Evolutionary conservation across 2,113 vertebrate species (phyloP).

Genomic region (Dipodomys merriami): DNA sequence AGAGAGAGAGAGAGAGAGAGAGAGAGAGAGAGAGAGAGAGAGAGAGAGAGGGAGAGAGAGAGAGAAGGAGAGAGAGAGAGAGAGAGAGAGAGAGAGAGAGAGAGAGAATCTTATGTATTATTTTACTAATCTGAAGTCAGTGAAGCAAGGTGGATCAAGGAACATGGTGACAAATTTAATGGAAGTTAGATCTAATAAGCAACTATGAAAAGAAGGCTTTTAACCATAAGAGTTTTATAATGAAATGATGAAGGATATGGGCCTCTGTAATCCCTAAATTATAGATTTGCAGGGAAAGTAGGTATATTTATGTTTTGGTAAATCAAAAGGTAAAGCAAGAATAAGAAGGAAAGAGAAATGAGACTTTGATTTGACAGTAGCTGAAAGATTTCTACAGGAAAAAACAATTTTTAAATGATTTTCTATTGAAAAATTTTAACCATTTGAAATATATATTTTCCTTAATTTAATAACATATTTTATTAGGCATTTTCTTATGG

Average conservation of each 20-base stretch:
- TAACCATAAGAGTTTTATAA: not conserved
- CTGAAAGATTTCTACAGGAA: not conserved
- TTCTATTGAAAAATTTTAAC: too few relatives aligned
- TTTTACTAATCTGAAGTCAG: not conserved
- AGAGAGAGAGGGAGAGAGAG: not conserved
- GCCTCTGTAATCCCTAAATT: not conserved
- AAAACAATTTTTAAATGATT: not conserved
- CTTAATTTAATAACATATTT: not conserved
- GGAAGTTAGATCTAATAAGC: not conserved
- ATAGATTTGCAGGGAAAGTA: not conserved
- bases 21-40: not conserved
- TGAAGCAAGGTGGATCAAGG: not conserved
- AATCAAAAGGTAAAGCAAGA: not conserved
- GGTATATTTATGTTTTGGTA: not conserved
- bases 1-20: not conserved
- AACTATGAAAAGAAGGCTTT: not conserved
- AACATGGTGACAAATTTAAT: not conserved
- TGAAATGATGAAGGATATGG: not conserved
- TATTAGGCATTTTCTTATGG: not conserved
- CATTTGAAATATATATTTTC: too few relatives aligned
- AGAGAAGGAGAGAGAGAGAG: not conserved
- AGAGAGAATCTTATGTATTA: not conserved
- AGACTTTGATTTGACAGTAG: not conserved
- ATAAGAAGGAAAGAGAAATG: not conserved
- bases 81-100: not conserved